These are phyloP conservation scores for Oreortyx pictus DNA, from an alignment of 2,797 vertebrate species.

Conservation along the genomic window DNA sequence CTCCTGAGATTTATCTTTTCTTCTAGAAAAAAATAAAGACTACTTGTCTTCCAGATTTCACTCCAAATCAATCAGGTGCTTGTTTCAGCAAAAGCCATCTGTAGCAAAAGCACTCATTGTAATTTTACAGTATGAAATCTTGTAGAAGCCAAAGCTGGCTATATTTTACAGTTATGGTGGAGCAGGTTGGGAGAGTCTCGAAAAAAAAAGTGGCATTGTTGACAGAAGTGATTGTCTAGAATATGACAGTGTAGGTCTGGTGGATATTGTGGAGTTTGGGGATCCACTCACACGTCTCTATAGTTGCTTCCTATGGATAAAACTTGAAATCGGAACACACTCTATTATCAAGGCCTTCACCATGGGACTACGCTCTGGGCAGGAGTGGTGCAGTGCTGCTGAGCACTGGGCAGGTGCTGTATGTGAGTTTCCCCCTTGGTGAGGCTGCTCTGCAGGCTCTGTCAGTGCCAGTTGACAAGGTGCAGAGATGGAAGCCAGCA, in stretches of 20 bases:
- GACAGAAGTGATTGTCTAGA: background rate
- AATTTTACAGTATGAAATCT: background rate
- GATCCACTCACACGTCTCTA: background rate
- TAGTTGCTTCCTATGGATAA: background rate
- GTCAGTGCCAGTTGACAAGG: slow-evolving; percentile 52
- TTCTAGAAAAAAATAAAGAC: background rate
- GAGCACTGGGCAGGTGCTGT: background rate
- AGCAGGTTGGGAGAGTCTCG: background rate
- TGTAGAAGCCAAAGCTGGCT: background rate
- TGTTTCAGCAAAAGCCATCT: background rate
- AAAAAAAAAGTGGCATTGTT: background rate
- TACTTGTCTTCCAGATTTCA: background rate
- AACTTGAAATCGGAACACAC: background rate
- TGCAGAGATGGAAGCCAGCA: slow-evolving; percentile 45
- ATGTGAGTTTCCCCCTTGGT: slow-evolving; percentile 16
- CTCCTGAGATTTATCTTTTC: background rate
- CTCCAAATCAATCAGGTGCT: background rate
- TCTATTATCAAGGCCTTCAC: background rate
- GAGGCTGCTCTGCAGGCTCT: slow-evolving; percentile 17
- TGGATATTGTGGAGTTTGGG: background rate
- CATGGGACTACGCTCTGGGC: fast-evolving
- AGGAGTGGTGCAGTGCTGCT: background rate
- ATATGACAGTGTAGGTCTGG: background rate
- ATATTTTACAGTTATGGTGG: background rate
- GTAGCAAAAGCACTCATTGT: background rate